phyloP scores from a whole-genome alignment of 2,797 vertebrate genomes.

The Margarornis squamiger region DNA sequence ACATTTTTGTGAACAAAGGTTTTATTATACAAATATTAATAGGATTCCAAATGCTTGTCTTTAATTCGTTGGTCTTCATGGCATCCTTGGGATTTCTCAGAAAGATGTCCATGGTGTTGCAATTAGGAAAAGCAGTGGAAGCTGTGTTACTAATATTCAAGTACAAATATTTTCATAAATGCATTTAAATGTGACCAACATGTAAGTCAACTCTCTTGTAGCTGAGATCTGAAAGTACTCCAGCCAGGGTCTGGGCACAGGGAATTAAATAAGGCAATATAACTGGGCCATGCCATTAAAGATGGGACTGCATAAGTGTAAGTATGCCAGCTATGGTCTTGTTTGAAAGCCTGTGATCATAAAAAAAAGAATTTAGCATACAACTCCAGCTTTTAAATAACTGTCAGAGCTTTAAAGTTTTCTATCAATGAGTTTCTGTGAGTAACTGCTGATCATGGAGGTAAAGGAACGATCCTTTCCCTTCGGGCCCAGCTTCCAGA shows the following conservation, averaged over 20 bases:
- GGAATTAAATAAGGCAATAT: not conserved
- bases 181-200: not conserved
- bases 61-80: not conserved
- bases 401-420: not conserved
- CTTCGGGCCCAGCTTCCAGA: not conserved
- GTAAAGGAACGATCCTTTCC: not conserved
- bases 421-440: not conserved
- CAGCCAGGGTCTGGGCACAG: not conserved
- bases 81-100: not conserved
- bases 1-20: not conserved
- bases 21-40: conserved; percentile 12
- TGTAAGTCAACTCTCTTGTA: not conserved
- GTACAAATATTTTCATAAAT: not conserved
- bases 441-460: not conserved
- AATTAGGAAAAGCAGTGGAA: not conserved
- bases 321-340: not conserved
- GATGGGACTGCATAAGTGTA: not conserved
- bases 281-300: not conserved
- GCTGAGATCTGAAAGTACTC: not conserved
- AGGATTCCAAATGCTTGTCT: not conserved
- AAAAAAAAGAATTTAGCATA: not conserved
- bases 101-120: not conserved
- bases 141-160: not conserved
- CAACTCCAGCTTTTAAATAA: not conserved
- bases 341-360: not conserved